Evolutionary conservation across 1,140 invertebrate species (phyloP).

Genomic region (Lamellibrachia luymesi): DNA sequence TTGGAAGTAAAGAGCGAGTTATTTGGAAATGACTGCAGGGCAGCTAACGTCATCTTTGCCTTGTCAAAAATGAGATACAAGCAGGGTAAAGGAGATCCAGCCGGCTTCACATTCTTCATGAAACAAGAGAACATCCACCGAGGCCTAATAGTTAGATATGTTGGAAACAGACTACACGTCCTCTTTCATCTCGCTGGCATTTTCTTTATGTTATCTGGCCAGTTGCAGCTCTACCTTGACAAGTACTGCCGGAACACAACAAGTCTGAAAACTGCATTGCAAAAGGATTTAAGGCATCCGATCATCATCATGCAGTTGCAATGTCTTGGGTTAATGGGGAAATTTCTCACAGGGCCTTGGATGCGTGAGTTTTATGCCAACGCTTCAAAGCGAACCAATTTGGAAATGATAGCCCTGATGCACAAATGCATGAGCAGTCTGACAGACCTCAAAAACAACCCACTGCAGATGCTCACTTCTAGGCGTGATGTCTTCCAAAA

Average conservation of each 20-base stretch:
- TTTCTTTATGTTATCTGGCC: neutral
- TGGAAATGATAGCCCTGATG: neutral
- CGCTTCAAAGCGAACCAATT: neutral
- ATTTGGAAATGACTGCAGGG: conserved; percentile 9
- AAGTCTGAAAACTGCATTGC: neutral
- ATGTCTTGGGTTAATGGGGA: conserved; percentile 10
- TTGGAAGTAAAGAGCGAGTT: conserved; percentile 5
- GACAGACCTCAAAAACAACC: neutral
- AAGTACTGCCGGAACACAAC: too few species aligned
- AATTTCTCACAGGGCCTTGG: conserved; percentile 7
- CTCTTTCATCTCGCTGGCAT: conserved; percentile 7
- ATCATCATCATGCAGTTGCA: neutral
- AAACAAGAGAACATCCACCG: conserved; percentile 12
- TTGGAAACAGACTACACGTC: conserved; percentile 9
- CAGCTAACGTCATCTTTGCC: conserved; percentile 14
- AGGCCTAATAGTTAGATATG: neutral
- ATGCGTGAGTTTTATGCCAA: conserved; percentile 14
- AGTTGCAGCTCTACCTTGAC: neutral
- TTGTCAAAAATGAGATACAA: conserved; percentile 19
- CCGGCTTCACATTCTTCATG: conserved; percentile 20
- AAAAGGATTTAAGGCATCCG: neutral
- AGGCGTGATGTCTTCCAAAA: neutral
- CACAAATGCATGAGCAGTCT: neutral
- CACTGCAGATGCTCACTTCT: neutral
- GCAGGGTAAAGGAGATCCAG: conserved; percentile 21